Evolutionary conservation across 2,888 invertebrate species (phyloP).

Genomic region (Formica aserva): DNA sequence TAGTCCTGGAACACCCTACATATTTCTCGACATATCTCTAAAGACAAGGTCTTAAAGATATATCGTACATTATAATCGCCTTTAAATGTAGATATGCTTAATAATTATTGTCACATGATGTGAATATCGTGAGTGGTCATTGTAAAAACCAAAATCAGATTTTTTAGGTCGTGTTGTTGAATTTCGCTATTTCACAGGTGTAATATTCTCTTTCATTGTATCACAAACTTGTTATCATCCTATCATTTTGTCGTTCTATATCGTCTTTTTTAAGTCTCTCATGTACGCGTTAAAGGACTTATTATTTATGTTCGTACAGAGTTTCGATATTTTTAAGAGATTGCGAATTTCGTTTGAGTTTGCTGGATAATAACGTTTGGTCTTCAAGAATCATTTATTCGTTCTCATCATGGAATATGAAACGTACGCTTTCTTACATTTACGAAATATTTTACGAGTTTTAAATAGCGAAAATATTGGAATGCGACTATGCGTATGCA

Average conservation of each 20-base stretch:
- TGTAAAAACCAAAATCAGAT: constrained; percentile 11
- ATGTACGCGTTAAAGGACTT: neutral
- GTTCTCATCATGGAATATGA: neutral
- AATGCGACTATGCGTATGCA: neutral
- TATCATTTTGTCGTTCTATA: neutral
- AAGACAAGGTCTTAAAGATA: constrained; percentile 1
- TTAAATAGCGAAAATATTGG: constrained; percentile 3
- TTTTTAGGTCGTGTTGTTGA: neutral
- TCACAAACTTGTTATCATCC: neutral
- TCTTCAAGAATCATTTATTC: constrained; percentile 1
- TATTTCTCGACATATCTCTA: constrained; percentile 28
- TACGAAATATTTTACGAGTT: neutral
- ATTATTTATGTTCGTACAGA: neutral
- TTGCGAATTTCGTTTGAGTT: constrained; percentile 9
- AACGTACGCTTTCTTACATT: neutral
- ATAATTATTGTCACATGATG: constrained; percentile 31
- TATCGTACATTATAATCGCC: neutral
- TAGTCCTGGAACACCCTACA: constrained; percentile 22
- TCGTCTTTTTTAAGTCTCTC: neutral
- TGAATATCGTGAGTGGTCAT: constrained; percentile 21
- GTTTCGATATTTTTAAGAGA: constrained; percentile 1
- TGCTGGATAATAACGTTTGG: neutral
- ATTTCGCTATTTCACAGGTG: neutral
- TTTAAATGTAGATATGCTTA: constrained; percentile 35
- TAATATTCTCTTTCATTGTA: neutral